Base-by-base conservation (phyloP, 1,140 invertebrate species). In the Carcinoscorpius rotundicauda region DNA sequence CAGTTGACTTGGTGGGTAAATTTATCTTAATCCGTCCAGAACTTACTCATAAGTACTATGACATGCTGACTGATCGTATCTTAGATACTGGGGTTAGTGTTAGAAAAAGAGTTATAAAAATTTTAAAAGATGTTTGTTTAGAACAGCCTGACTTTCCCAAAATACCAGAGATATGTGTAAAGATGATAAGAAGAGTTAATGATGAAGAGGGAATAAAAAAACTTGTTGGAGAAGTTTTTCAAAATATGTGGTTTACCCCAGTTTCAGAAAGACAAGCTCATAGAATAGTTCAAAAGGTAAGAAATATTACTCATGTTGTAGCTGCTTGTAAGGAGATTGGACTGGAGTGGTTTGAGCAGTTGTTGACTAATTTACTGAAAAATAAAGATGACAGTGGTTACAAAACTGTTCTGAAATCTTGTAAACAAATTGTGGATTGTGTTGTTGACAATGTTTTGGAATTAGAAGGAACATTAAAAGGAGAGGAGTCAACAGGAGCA, bases 221-320 rank as follows among this genome's bases (percentile, higher is more conserved):
- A 78, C 78, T 99, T 58, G 97, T 99, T 3, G 93, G 96, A 83
- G 97, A 99, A 77, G 96, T 98, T 10, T 98, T 99, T 78, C 79
- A 97, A 77, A 93, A 93, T 72, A 96, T 99, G 91, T 99, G 97
- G 97, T 99, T 99, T 74, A 93, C 89, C 5, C 93, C 96, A 1
- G 86, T 93, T 29, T 82, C 82, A 62, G 88, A 89, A 63, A 74
- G 72, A 76, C 83, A 74, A 81, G 81, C 72, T 4, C 70, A 71
- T 53, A 60, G 65, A 10, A 66, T 69, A 50, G 76, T 91, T 6
- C 79, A 85, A 66, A 96, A 93, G 80, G 97, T 93, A 48, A 88
- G 93, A 80, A 96, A 95, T 72, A 97, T 98, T 58, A 95, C 93
- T 4, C 93, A 98, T 75, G 95, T 98, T n/a, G 93, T 97, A 50